Evolutionary conservation across 2,797 vertebrate genomes (phyloP).

Genomic region (Lindbergichthys nudifrons): DNA sequence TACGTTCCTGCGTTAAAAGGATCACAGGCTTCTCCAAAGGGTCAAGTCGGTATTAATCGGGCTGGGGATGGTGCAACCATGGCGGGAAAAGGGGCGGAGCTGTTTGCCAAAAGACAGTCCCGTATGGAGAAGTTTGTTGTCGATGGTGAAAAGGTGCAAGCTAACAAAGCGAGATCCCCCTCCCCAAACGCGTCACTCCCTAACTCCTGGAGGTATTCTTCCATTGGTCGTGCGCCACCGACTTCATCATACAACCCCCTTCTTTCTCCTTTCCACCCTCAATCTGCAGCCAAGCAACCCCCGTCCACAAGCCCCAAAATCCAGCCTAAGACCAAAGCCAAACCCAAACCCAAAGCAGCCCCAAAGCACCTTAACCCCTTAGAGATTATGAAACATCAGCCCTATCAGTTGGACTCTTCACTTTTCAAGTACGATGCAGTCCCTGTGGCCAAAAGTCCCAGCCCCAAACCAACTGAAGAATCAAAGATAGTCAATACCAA

Average conservation of each 20-base stretch:
- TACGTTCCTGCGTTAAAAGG: slow-evolving; percentile 75
- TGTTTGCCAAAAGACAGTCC: slow-evolving; percentile 94
- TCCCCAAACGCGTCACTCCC: slow-evolving; percentile 94
- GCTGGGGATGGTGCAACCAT: slow-evolving; percentile 84
- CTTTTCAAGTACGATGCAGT: slow-evolving; percentile 92
- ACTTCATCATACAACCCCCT: slow-evolving; percentile 95
- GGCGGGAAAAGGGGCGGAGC: slow-evolving; percentile 91
- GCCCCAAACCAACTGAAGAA: slow-evolving; percentile 66
- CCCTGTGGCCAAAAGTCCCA: slow-evolving; percentile 80
- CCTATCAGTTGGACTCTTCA: slow-evolving; percentile 93
- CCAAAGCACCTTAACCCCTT: slow-evolving; percentile 90
- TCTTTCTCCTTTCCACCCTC: slow-evolving; percentile 91
- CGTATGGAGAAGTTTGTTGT: slow-evolving; percentile 97
- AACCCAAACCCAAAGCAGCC: slow-evolving; percentile 88
- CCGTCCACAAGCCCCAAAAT: slow-evolving; percentile 78
- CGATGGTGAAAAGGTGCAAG: slow-evolving; percentile 90
- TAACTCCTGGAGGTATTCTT: slow-evolving; percentile 93
- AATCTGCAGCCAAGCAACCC: slow-evolving; percentile 87
- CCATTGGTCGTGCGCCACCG: slow-evolving; percentile 94
- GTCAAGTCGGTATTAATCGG: slow-evolving; percentile 64
- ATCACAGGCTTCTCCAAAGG: slow-evolving; percentile 74
- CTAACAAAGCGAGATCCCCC: slow-evolving; percentile 83
- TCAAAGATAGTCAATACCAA: slow-evolving; percentile 70
- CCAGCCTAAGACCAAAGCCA: slow-evolving; percentile 82
- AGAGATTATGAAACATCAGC: slow-evolving; percentile 98